Base-by-base conservation (phyloP, 2,113 vertebrate genomes). In the Noturus placidus region DNA sequence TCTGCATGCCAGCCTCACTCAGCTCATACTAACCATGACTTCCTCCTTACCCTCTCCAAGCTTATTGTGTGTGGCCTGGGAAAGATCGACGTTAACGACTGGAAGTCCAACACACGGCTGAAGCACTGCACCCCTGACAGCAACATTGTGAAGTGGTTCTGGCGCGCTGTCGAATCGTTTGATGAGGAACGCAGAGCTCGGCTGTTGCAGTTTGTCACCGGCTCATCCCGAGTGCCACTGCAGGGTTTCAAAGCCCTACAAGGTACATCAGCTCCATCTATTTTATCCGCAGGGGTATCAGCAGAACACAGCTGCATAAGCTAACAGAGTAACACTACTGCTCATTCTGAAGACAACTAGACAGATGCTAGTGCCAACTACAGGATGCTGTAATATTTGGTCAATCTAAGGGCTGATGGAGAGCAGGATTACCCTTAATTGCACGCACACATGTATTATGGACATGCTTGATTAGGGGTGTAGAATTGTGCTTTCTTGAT, bases 181-280 rank as follows among this genome's bases (percentile, higher is more conserved):
- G 98, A 99, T 15, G 98, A 99, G 91, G 98, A 99, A 91, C 95
- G 97, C 84, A 92, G 98, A 90, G 98, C 98, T 0, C 94, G 98
- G 13, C 94, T 99, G 57, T 96, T 99, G 46, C 98, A 99, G 96
- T 99, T 99, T 2, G 98, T 99, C 92, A 99, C 98, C 0, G 98
- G 98, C 77, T 99, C 98, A 0, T 99, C 98, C 69, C 89, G 98
- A 77, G 98, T 99, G 90, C 98, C 98, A 20, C 96, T 99, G 91
- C 98, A 99, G 92, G 98, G 98, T 89, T 99, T 99, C 94, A 99
- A 99, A 95, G 98, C 98, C 4, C 92, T 99, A 27, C 98, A 99
- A 97, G 98, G 98, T 99, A 92, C 83, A 0, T 3, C 13, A 85
- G 15, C 14, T 61, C 38, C 17, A 22, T 69, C 42, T 54, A 1